Percentiles rank a stretch among this genome's conserved stretches.
Conservation (phyloP, 2,888 invertebrate species). For the Tanytarsus gracilentus region DNA sequence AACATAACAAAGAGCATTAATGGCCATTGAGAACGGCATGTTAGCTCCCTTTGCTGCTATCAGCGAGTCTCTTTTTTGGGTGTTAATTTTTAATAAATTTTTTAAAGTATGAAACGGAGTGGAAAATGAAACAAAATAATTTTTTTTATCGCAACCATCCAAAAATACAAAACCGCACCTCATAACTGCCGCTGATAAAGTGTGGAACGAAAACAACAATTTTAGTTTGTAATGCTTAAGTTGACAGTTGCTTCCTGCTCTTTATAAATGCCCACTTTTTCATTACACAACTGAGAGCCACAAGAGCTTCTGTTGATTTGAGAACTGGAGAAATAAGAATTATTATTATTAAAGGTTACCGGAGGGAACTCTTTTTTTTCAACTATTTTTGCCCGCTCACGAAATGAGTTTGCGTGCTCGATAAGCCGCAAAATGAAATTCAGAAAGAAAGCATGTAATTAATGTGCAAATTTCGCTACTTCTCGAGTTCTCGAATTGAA, state of each 20-base stretch:
- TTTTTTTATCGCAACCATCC: no score
- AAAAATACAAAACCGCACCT: no score
- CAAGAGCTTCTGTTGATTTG: neutral
- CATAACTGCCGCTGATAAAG: neutral
- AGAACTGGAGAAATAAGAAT: neutral
- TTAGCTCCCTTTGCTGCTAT: no score
- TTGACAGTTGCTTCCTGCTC: conserved; percentile 17
- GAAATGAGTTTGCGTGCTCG: neutral
- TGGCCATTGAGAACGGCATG: neutral
- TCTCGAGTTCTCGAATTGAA: no score
- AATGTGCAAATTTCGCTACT: no score
- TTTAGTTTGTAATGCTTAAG: conserved; percentile 9
- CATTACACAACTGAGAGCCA: neutral
- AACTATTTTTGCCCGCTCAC: neutral
- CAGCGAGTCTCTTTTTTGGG: neutral
- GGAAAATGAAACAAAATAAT: no score
- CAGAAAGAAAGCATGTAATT: neutral
- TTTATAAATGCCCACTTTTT: conserved; percentile 4
- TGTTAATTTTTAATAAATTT: no score
- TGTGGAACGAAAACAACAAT: neutral
- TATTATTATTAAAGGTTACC: no score
- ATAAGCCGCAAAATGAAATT: neutral
- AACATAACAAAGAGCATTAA: conserved; percentile 11
- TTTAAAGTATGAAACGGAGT: no score
- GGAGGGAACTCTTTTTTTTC: neutral